A percentile compares a stretch with the other conserved stretches of the same genome.
Evolutionary conservation across 2,113 vertebrate genomes (phyloP).

Genomic region (Diglossa brunneiventris): DNA sequence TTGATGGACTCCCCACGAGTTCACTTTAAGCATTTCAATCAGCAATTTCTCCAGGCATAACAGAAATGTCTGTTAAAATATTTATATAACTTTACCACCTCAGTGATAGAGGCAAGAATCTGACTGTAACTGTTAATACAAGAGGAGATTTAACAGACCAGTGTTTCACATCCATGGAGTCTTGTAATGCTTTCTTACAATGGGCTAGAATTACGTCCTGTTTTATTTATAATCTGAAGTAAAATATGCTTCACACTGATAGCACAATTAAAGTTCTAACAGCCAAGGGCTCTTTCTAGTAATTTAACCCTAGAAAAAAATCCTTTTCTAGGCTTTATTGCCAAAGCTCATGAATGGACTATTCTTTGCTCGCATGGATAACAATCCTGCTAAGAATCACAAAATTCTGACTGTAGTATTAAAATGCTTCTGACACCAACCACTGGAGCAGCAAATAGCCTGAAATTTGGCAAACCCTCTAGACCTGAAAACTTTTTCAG

Average conservation of each 20-base stretch:
- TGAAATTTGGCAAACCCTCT: not conserved
- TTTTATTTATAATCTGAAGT: constrained; percentile 19
- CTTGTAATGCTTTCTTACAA: not conserved
- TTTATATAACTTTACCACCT: constrained; percentile 4
- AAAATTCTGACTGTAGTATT: not conserved
- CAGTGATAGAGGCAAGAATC: not conserved
- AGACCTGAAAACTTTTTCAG: not conserved
- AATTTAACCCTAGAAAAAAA: not conserved
- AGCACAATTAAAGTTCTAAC: not conserved
- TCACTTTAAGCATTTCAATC: not conserved
- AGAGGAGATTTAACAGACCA: not conserved
- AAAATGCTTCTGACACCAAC: not conserved
- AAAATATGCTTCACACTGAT: not conserved
- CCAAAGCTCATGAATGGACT: not conserved
- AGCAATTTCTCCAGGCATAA: not conserved
- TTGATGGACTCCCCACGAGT: not conserved
- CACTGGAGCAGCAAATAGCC: not conserved
- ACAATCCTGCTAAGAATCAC: not conserved
- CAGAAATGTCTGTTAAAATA: constrained; percentile 43
- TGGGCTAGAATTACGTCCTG: not conserved
- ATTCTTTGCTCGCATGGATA: not conserved
- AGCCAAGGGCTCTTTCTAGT: not conserved
- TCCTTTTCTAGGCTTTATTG: not conserved
- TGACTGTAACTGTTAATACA: not conserved
- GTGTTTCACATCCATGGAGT: not conserved